Evolutionary conservation across 37 sponge, comb jelly and placozoan species (phyloP), one percentile per base, ranked within the genome.

Genomic region (Haliclona indistincta): DNA sequence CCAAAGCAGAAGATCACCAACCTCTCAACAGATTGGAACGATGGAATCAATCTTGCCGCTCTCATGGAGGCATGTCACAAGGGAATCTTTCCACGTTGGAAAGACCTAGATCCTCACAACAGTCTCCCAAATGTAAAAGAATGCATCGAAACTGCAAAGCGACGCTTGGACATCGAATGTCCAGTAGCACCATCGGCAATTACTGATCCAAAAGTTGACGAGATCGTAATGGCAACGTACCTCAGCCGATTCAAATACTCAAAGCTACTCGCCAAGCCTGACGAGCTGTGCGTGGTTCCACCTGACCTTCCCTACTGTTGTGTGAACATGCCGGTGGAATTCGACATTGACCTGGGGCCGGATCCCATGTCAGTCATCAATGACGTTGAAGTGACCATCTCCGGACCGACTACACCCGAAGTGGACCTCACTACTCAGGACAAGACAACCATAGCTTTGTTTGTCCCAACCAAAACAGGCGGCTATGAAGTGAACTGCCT

Each of bases 141-240:
- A 41, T 20, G 83, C 47, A 42, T 89, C 7, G 72, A 32, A 11
- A 55, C 78, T 11, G 79, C 82, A 13, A 75, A 86, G 5, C 42
- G 58, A 15, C 43, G 73, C 63, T 61, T 94, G 17, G 75, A 66
- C 2, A 34, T 86, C 13, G 51, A 63, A 26, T 65, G 73, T 56
- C 90, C 90, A 19, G 63, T 89, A 32, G 71, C 64, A 38, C 73
- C 84, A 38, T 71, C 39, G 13, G 76, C 82, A 44, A 33, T 94
- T 38, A 78, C 94, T 38, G 78, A 94, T 47, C 90, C 94, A 8
- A 86, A 94, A 33, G 82, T 86, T 0, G 94, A 94, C 43, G 94
- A 94, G 58, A 81, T 83, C 2, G 52, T 79, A 0, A 81, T 94
- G 29, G 84, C 88, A 30, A 82, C 83, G 15, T 94, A 89, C 66